phyloP scores from a whole-genome alignment of 53 echinoderm and acorn worm species.

The Echinometra lucunter region DNA sequence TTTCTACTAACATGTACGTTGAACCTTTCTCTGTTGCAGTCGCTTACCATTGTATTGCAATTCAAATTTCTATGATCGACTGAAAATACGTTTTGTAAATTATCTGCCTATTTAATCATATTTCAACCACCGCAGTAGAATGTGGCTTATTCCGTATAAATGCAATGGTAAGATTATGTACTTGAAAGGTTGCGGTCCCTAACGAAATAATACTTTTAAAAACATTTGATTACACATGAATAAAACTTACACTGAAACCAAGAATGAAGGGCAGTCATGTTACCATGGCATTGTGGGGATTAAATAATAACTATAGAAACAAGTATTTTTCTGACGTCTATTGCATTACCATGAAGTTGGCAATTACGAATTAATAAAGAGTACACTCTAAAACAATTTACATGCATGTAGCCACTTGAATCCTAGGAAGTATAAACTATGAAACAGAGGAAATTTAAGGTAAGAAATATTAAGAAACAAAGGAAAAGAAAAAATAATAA shows the following conservation, averaged over 20 bases:
- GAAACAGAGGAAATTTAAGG: neutral
- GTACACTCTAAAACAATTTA: neutral
- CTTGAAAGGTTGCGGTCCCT: neutral
- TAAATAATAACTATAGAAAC: neutral
- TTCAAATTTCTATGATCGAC: no score
- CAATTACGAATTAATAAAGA: neutral
- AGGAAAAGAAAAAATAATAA: neutral
- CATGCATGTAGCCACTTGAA: neutral
- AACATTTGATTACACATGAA: neutral
- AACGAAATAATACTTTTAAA: neutral
- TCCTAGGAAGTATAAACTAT: neutral
- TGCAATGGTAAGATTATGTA: neutral
- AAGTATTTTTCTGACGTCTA: neutral
- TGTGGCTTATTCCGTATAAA: neutral
- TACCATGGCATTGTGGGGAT: neutral
- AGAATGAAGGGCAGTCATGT: neutral
- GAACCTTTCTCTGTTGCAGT: neutral
- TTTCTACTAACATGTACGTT: neutral
- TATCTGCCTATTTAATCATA: neutral
- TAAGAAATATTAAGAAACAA: neutral
- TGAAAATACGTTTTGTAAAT: neutral
- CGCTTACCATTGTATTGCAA: no score
- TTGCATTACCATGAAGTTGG: neutral
- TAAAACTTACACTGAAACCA: neutral
- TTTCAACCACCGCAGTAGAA: neutral